Percentiles rank a stretch among this genome's conserved stretches.
Evolutionary conservation across 1,140 invertebrate genomes (phyloP).

Genomic region (Sitophilus oryzae): DNA sequence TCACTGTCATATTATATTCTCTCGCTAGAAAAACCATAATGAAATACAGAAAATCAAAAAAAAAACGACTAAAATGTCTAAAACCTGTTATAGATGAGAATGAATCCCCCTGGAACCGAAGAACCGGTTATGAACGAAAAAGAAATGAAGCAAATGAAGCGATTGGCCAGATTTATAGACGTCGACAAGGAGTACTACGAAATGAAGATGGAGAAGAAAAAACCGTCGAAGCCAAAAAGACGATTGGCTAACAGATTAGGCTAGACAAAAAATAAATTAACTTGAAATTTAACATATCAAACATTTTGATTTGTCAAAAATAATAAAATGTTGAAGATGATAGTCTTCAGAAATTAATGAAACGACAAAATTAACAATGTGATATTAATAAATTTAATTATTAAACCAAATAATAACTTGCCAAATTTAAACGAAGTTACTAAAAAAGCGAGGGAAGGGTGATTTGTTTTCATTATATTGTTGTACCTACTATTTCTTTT

Average conservation of each 20-base stretch:
- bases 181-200: conserved; percentile 43
- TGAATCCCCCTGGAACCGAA: conserved; percentile 57
- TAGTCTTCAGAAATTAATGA: no score
- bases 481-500: no score
- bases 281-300: background rate
- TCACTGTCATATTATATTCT: no score
- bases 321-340: no score
- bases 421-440: background rate
- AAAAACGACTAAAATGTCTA: background rate
- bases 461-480: no score
- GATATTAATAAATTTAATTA: no score
- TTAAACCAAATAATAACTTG: background rate
- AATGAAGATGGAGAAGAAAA: conserved; percentile 33
- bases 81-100: conserved; percentile 52
- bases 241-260: conserved; percentile 19
- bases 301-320: no score
- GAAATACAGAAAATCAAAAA: no score
- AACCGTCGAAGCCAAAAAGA: conserved; percentile 19
- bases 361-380: no score
- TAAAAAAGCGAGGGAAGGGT: background rate
- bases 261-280: conserved; percentile 3
- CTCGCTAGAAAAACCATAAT: no score
- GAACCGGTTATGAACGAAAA: conserved; percentile 47
- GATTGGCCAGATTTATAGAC: conserved; percentile 47
- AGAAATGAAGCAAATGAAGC: conserved; percentile 24